Percentiles rank a stretch among this genome's conserved stretches.
Conservation (phyloP, 2,888 invertebrate species). For the Agriopis leucophaearia region DNA sequence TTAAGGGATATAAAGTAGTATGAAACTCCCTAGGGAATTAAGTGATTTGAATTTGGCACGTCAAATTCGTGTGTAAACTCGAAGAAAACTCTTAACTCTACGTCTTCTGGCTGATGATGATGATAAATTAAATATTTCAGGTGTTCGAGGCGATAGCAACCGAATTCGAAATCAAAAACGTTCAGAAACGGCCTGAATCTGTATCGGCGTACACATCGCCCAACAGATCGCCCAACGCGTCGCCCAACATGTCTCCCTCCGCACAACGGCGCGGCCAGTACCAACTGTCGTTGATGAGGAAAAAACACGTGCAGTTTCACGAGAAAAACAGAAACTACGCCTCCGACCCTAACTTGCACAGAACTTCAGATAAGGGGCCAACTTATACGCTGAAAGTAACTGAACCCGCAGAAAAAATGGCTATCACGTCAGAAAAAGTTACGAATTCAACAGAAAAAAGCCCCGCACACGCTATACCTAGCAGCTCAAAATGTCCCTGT, state of each 20-base stretch:
- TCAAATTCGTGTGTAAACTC: neutral
- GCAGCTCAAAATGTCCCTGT: slow-evolving; percentile 21
- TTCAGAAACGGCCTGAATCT: slow-evolving; percentile 59
- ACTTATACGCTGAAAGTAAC: slow-evolving; percentile 1
- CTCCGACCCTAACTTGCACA: slow-evolving; percentile 75
- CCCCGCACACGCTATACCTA: slow-evolving; percentile 1
- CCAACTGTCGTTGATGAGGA: slow-evolving; percentile 74
- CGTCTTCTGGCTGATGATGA: too few relatives aligned
- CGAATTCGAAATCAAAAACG: slow-evolving; percentile 76
- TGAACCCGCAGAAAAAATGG: neutral
- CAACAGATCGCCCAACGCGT: slow-evolving; percentile 67
- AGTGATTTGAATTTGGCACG: too few relatives aligned
- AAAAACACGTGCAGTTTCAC: slow-evolving; percentile 64
- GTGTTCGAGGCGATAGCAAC: slow-evolving; percentile 81
- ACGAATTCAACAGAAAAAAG: neutral
- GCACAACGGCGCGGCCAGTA: slow-evolving; percentile 69
- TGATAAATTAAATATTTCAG: slow-evolving; percentile 59
- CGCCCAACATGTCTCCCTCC: slow-evolving; percentile 69
- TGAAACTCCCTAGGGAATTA: too few relatives aligned
- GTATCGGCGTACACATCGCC: slow-evolving; percentile 70
- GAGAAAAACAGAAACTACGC: slow-evolving; percentile 67
- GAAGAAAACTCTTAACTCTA: too few relatives aligned
- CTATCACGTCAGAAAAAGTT: neutral
- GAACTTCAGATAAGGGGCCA: slow-evolving; percentile 50
- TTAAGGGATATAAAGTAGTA: too few relatives aligned